These are phyloP conservation scores for Scleropages formosus DNA, from an alignment of 2,797 vertebrate genomes.

Conservation along the genomic window DNA sequence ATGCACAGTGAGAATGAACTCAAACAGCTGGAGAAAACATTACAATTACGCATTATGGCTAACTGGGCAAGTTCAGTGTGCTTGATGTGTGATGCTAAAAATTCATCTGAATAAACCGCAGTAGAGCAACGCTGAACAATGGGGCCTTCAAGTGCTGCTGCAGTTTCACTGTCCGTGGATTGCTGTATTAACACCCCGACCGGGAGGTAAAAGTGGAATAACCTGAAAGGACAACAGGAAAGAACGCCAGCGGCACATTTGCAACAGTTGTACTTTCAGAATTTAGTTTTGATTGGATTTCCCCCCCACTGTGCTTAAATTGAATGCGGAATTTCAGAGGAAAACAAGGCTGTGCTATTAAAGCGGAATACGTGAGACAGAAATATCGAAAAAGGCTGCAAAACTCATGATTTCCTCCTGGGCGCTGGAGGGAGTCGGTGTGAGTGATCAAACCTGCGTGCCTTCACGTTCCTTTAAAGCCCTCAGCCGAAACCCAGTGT, in stretches of 20 bases:
- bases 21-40: neutral
- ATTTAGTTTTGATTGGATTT: neutral
- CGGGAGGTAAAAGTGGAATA: too few species aligned
- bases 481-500: conserved; percentile 61
- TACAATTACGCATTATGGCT: neutral
- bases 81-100: neutral
- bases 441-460: conserved; percentile 66
- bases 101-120: too few species aligned
- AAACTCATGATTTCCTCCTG: conserved; percentile 54
- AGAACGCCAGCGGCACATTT: neutral
- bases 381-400: conserved; percentile 33
- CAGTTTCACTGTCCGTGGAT: too few species aligned
- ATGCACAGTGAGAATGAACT: neutral
- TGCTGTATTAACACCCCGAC: too few species aligned
- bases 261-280: neutral
- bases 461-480: conserved; percentile 67
- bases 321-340: conserved; percentile 29
- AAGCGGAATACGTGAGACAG: conserved; percentile 57
- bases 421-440: conserved; percentile 57
- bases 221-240: too few species aligned
- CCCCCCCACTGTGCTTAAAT: neutral
- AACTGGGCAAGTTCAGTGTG: neutral
- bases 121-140: too few species aligned
- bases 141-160: too few species aligned
- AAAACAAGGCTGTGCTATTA: conserved; percentile 53